Base-by-base conservation (phyloP, 2,113 vertebrate genomes). In the Indri indri region DNA sequence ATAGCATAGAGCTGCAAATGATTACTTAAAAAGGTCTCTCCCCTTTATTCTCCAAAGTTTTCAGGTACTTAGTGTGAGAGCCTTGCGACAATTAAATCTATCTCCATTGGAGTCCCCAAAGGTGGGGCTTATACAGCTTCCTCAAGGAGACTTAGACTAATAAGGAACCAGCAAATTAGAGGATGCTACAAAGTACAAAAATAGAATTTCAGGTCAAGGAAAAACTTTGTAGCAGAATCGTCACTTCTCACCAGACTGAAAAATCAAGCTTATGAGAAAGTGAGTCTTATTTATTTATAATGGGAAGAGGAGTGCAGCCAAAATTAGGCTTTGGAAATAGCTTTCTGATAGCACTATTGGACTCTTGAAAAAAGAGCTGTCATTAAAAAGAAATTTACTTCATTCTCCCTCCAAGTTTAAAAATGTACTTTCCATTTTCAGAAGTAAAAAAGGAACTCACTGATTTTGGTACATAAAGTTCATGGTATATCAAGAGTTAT, bases 291-390 rank as follows among this genome's bases (percentile, higher is more conserved):
- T 95, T 97, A 68, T 81, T 95, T 96, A 68, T 85, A 95, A 82
- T 50, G 86, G 86, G 52, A 92, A 89, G 91, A 96, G 65, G 65
- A 90, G 76, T 68, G 23, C 12, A 93, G 76, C 71, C 88, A 89
- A 90, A 98, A 96, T 97, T 85, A 97, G 84, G 70, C 61, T 96
- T 96, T 85, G 83, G 91, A 98, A 97, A 96, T 90, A 93, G 81
- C 94, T 96, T 90, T 91, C 83, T 85, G 81, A 95, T 94, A 94
- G 77, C 32, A 76, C 66, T 91, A 77, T 92, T 95, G 88, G 94
- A 97, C 74, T 96, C 79, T 88, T 85, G 70, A 70, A 65, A 90
- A 90, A 93, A 90, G 65, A 84, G 34, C 47, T 90, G 61, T 95
- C 93, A 84, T 94, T 97, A 95, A 95, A 93, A 95, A 90, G 65